Evolutionary conservation across 2,888 invertebrate species (phyloP).

Genomic region (Sinodicranocentrus sp.): DNA sequence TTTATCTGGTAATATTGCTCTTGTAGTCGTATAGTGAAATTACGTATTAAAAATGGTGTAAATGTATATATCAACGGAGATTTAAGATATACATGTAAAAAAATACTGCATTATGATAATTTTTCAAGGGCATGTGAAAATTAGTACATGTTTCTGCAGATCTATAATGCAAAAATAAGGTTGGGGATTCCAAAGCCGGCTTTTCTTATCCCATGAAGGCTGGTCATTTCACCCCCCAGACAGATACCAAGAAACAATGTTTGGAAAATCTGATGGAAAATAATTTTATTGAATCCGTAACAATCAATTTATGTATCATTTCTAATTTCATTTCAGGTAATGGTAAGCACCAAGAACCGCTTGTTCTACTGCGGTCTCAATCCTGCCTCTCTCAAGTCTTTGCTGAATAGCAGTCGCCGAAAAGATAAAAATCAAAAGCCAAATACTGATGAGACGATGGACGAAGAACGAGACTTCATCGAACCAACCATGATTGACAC

Average conservation of each 20-base stretch:
- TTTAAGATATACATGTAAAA: too few species aligned
- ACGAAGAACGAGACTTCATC: slow-evolving; percentile 80
- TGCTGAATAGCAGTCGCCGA: slow-evolving; percentile 66
- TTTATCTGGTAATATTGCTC: too few species aligned
- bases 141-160: background rate
- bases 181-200: slow-evolving; percentile 65
- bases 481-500: slow-evolving; percentile 83
- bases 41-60: background rate
- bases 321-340: slow-evolving; percentile 69
- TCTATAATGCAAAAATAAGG: slow-evolving; percentile 56
- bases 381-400: slow-evolving; percentile 72
- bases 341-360: slow-evolving; percentile 74
- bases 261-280: too few species aligned
- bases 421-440: slow-evolving; percentile 61
- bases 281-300: too few species aligned
- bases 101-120: slow-evolving; percentile 19
- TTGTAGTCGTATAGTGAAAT: too few species aligned
- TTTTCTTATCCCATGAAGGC: slow-evolving; percentile 34
- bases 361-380: slow-evolving; percentile 75
- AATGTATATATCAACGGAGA: slow-evolving; percentile 1
- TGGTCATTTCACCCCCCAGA: slow-evolving; percentile 67
- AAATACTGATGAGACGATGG: slow-evolving; percentile 54
- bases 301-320: too few species aligned
- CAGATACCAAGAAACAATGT: slow-evolving; percentile 9
- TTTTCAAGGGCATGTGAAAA: slow-evolving; percentile 30